A percentile compares a stretch with the other conserved stretches of the same genome.
Evolutionary conservation across 2,113 vertebrate species (phyloP).

Genomic region (Callipepla californica): DNA sequence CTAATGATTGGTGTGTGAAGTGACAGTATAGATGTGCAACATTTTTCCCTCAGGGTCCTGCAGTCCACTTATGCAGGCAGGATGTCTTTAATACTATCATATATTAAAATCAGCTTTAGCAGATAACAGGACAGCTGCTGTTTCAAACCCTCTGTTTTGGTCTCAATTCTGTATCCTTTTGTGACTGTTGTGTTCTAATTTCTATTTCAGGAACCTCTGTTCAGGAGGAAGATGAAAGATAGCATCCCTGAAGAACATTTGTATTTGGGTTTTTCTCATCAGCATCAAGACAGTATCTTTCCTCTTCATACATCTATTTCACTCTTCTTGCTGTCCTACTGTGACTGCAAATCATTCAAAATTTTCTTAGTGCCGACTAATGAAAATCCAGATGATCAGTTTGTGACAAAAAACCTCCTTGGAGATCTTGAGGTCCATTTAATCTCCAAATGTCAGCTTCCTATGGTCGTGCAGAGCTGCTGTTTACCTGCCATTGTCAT

Average conservation of each 20-base stretch:
- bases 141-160: neutral
- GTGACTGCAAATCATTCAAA: conserved; percentile 87
- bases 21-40: neutral
- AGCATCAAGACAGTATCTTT: conserved; percentile 75
- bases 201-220: conserved; percentile 66
- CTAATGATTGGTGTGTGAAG: neutral
- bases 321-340: conserved; percentile 93
- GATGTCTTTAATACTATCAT: neutral
- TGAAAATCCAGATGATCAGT: conserved; percentile 40
- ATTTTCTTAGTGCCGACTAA: conserved; percentile 81
- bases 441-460: conserved; percentile 78
- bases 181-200: conserved; percentile 9
- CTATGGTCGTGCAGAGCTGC: conserved; percentile 85
- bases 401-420: conserved; percentile 60
- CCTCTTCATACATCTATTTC: conserved; percentile 91
- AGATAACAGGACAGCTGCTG: neutral
- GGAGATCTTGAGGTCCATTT: conserved; percentile 61
- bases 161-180: neutral
- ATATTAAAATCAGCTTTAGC: neutral
- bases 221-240: conserved; percentile 83
- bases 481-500: conserved; percentile 86
- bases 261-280: conserved; percentile 83
- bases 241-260: conserved; percentile 77
- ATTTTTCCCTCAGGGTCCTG: neutral
- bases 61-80: neutral